Conservation (phyloP, 2,797 vertebrate species). For the Peromyscus aztecus region DNA sequence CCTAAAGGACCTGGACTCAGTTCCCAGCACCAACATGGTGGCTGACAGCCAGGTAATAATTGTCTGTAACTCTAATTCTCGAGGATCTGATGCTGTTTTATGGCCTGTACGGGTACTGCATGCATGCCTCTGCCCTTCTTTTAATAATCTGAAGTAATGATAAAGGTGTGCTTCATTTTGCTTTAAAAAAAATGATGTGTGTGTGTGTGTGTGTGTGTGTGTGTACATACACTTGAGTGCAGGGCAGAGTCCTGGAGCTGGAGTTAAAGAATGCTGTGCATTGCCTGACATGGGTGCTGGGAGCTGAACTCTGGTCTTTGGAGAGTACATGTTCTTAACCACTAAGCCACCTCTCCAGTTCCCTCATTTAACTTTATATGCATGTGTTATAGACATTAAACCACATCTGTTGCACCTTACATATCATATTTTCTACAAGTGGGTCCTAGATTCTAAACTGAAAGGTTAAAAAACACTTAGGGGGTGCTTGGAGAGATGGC, state of each 20-base stretch:
- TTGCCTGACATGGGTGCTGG: not conserved
- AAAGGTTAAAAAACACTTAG: not conserved
- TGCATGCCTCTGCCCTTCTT: not conserved
- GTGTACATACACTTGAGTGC: not conserved
- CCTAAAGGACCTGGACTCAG: not conserved
- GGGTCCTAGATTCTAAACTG: conserved; percentile 26
- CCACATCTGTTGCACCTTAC: not conserved
- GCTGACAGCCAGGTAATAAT: not conserved
- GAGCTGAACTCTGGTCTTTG: not conserved
- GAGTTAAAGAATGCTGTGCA: not conserved
- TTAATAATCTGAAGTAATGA: not conserved
- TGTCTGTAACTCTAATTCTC: not conserved
- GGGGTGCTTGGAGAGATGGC: not conserved
- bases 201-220: not conserved
- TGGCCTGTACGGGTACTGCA: not conserved
- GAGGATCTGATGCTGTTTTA: not conserved
- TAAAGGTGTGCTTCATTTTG: conserved; percentile 12
- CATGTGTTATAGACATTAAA: conserved; percentile 33
- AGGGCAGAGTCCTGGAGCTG: not conserved
- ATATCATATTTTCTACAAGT: conserved; percentile 32
- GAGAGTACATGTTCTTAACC: not conserved
- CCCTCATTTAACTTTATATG: conserved; percentile 25
- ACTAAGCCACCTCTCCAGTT: no score
- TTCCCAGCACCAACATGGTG: not conserved
- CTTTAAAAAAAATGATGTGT: not conserved